These are phyloP conservation scores for Apogon hyalosoma DNA, from an alignment of 2,797 vertebrate genomes.

Conservation along the genomic window DNA sequence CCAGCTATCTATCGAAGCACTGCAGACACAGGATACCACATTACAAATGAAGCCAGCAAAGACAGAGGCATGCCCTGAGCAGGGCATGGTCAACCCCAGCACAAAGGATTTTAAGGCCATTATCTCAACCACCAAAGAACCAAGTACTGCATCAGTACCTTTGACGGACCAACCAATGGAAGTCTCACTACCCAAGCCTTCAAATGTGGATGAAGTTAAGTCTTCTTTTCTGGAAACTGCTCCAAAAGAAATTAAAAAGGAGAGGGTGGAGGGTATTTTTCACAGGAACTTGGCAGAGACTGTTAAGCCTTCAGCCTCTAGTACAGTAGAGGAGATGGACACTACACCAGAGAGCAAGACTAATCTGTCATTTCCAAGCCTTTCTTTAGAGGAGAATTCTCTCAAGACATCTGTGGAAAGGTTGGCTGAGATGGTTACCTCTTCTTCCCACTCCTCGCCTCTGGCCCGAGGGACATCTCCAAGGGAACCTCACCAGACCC, in stretches of 20 bases:
- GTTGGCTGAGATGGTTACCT: slow-evolving; percentile 77
- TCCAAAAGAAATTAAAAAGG: slow-evolving; percentile 68
- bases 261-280: slow-evolving; percentile 64
- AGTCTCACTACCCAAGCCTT: slow-evolving; percentile 71
- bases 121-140: slow-evolving; percentile 86
- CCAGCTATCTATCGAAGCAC: slow-evolving; percentile 55
- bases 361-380: slow-evolving; percentile 77
- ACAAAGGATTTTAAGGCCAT: slow-evolving; percentile 83
- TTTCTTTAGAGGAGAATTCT: slow-evolving; percentile 84
- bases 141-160: slow-evolving; percentile 74
- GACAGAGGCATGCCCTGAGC: slow-evolving; percentile 66
- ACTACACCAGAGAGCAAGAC: slow-evolving; percentile 77
- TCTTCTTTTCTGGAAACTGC: slow-evolving; percentile 63
- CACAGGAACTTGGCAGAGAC: slow-evolving; percentile 67
- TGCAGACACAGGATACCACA: slow-evolving; percentile 64
- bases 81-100: slow-evolving; percentile 71
- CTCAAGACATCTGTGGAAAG: slow-evolving; percentile 82
- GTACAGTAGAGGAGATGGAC: slow-evolving; percentile 74
- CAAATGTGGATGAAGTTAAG: slow-evolving; percentile 59
- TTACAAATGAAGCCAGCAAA: slow-evolving; percentile 74
- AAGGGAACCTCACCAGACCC: slow-evolving; percentile 65
- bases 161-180: slow-evolving; percentile 82
- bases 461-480: slow-evolving; percentile 59
- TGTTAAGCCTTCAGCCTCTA: slow-evolving; percentile 64
- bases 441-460: slow-evolving; percentile 65